A percentile compares a stretch with the other conserved stretches of the same genome.
Conservation (phyloP, 2,113 vertebrate species). For the Cyphomyrus plagiostoma region DNA sequence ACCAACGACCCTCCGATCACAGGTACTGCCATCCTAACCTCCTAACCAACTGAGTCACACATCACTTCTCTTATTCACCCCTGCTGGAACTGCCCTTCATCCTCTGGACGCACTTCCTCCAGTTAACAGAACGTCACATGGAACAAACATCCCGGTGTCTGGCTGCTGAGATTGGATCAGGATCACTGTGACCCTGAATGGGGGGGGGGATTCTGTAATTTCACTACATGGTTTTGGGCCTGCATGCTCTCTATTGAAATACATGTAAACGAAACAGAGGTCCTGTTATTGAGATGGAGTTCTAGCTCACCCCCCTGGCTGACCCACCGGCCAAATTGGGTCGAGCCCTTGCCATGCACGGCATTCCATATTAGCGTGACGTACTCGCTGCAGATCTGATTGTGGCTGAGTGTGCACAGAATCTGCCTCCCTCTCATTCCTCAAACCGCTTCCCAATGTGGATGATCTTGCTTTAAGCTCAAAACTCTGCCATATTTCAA, state of each 20-base stretch:
- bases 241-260: background rate
- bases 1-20: background rate
- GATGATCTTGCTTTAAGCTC: constrained; percentile 1
- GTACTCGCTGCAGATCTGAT: background rate
- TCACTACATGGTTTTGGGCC: background rate
- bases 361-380: background rate
- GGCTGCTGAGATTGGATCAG: background rate
- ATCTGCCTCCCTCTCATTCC: background rate
- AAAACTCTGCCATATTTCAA: background rate
- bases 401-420: background rate
- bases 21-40: background rate
- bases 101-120: background rate
- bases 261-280: background rate
- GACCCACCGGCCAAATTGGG: background rate
- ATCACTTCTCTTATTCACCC: background rate
- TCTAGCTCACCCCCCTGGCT: background rate
- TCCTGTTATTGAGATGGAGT: background rate
- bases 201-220: background rate
- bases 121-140: background rate
- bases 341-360: background rate
- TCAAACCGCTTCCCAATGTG: background rate
- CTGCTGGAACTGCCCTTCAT: background rate
- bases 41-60: background rate
- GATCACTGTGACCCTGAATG: background rate
- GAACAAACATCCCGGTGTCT: background rate